These are phyloP conservation scores for Chaenocephalus aceratus DNA, from an alignment of 2,113 vertebrate species.

Conservation along the genomic window DNA sequence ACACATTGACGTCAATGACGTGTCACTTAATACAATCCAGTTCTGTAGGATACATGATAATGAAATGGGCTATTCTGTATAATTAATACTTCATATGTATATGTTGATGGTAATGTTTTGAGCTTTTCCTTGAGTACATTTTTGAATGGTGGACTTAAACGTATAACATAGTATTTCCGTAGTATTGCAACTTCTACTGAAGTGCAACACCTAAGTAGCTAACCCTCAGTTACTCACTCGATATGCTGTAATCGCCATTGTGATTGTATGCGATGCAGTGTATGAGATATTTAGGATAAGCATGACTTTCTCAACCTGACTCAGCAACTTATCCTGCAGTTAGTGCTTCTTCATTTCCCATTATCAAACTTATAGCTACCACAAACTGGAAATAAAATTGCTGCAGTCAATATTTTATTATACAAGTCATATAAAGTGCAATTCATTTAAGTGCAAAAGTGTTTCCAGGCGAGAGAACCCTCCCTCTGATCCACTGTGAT, in stretches of 20 bases:
- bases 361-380: background rate
- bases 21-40: no score
- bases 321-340: conserved; percentile 5
- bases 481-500: background rate
- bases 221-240: background rate
- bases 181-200: no score
- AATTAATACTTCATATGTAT: no score
- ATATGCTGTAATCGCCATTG: background rate
- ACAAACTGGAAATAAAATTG: background rate
- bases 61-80: no score
- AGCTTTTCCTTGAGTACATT: no score
- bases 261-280: background rate
- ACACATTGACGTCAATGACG: no score
- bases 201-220: no score
- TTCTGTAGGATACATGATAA: no score
- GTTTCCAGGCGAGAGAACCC: background rate
- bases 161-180: no score
- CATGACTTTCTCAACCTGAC: background rate
- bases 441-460: background rate
- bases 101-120: no score
- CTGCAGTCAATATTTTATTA: background rate
- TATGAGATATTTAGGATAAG: background rate
- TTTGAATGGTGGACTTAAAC: no score
- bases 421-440: no score
- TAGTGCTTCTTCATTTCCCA: conserved; percentile 16